phyloP scores from a whole-genome alignment of 2,113 vertebrate genomes.

The Helogale parvula region DNA sequence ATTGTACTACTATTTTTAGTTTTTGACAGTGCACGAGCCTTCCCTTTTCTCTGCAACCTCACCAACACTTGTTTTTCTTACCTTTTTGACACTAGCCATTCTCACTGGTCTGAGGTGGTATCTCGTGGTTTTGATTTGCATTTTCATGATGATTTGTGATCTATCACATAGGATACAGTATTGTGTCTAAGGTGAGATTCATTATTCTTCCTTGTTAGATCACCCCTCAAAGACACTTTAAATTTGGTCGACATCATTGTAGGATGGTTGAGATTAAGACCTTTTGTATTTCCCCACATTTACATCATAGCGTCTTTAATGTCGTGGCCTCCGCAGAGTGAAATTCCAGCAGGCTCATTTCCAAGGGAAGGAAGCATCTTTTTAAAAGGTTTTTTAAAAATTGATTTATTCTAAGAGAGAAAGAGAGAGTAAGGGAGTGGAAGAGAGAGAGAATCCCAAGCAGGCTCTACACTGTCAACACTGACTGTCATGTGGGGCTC shows the following conservation, averaged over 20 bases:
- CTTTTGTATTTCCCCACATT: conserved; percentile 33
- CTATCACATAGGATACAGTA: neutral
- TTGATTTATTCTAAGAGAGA: too few species aligned
- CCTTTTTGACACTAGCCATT: neutral
- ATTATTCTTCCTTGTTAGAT: conserved; percentile 38
- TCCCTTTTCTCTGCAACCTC: neutral
- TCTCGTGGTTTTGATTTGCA: neutral
- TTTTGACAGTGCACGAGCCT: neutral
- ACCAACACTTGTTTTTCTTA: neutral
- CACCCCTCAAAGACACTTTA: neutral
- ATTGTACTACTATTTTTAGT: neutral
- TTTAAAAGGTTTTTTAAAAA: too few species aligned
- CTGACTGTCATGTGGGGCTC: too few species aligned
- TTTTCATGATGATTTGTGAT: neutral
- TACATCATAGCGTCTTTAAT: conserved; percentile 4
- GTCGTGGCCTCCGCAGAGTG: neutral
- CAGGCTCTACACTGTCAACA: too few species aligned
- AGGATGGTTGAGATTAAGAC: neutral
- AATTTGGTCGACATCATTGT: neutral
- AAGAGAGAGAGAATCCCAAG: too few species aligned
- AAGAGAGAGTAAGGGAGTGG: too few species aligned
- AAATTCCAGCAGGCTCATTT: conserved; percentile 25
- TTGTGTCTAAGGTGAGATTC: conserved; percentile 19
- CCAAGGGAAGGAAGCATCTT: neutral
- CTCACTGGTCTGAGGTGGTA: neutral